Conservation (phyloP, 37 sponge, comb jelly and placozoan species). For the Axinella damicornis region DNA sequence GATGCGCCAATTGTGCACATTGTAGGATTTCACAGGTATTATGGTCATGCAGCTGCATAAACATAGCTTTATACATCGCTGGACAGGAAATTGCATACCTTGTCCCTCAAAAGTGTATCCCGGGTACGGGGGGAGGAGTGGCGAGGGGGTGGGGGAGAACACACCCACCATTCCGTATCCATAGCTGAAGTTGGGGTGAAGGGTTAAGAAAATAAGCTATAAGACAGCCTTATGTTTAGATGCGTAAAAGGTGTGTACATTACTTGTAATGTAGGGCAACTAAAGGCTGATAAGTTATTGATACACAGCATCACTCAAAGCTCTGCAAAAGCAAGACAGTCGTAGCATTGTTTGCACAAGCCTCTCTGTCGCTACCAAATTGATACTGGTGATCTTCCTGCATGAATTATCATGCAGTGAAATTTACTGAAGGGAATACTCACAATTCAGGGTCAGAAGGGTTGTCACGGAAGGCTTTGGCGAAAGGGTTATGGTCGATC, state of each 20-base stretch:
- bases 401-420: too few species aligned
- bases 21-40: too few species aligned
- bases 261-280: too few species aligned
- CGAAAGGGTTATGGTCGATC: conserved; percentile 90
- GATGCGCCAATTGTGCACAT: too few species aligned
- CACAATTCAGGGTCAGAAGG: conserved; percentile 57
- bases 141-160: conserved; percentile 51
- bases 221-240: not conserved
- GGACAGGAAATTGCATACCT: not conserved
- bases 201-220: not conserved
- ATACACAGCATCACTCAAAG: too few species aligned
- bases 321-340: too few species aligned
- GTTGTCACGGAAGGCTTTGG: conserved; percentile 80
- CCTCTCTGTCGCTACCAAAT: too few species aligned
- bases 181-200: not conserved
- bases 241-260: not conserved
- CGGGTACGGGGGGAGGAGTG: conserved; percentile 54
- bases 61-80: too few species aligned
- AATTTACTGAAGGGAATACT: not conserved
- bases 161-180: conserved; percentile 15
- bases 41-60: too few species aligned
- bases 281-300: too few species aligned
- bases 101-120: conserved; percentile 21
- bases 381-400: too few species aligned
- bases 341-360: too few species aligned